These are phyloP conservation scores for Rosalia funebris DNA, from an alignment of 2,888 invertebrate genomes.

Conservation along the genomic window DNA sequence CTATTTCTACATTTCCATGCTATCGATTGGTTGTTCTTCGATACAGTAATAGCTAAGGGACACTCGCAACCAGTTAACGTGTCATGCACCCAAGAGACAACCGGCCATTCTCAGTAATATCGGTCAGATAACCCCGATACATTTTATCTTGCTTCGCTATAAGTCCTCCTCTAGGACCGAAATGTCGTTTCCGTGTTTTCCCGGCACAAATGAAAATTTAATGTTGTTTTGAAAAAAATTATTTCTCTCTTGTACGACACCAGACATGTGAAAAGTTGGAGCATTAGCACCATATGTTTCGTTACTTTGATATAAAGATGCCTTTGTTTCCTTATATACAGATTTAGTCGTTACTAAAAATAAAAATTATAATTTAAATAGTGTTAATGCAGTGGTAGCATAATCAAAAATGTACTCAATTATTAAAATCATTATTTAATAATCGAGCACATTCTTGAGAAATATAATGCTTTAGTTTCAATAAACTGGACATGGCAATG, in stretches of 20 bases:
- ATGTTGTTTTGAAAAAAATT: conserved; percentile 19
- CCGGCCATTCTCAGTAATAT: conserved; percentile 48
- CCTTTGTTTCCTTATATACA: too few species aligned
- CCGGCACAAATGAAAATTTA: conserved; percentile 39
- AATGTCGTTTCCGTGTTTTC: conserved; percentile 42
- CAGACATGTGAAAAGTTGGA: neutral
- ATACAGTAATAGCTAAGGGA: conserved; percentile 48
- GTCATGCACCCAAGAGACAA: conserved; percentile 47
- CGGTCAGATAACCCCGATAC: conserved; percentile 46
- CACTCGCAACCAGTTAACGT: conserved; percentile 48
- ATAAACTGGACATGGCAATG: too few species aligned
- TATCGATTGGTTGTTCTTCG: conserved; percentile 38
- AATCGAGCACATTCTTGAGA: too few species aligned
- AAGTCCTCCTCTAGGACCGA: conserved; percentile 36
- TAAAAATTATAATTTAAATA: too few species aligned
- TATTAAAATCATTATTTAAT: too few species aligned
- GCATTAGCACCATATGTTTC: neutral
- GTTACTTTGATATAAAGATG: too few species aligned
- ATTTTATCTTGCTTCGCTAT: conserved; percentile 34
- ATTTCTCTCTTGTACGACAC: neutral
- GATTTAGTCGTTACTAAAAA: too few species aligned
- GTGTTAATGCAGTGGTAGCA: too few species aligned
- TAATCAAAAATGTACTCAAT: too few species aligned
- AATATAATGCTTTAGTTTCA: too few species aligned
- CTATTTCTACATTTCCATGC: conserved; percentile 17